Evolutionary conservation across 2,797 vertebrate species (phyloP).

Genomic region (Acanthurus leucopareius): DNA sequence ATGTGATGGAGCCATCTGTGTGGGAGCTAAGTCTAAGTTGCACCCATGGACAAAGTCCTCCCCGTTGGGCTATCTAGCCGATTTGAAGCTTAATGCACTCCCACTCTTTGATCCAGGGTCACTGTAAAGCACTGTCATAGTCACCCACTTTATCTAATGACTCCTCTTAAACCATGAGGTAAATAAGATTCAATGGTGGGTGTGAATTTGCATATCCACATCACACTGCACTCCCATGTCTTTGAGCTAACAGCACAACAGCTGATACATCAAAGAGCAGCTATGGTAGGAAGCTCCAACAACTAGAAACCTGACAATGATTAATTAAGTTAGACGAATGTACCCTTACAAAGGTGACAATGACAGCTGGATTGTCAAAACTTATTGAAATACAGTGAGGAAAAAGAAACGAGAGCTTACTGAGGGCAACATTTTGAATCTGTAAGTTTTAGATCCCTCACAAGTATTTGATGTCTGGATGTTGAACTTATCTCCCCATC

Average conservation of each 20-base stretch:
- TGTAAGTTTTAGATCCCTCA: slow-evolving; percentile 32
- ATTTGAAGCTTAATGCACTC: slow-evolving; percentile 32
- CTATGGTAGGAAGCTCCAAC: slow-evolving; percentile 3
- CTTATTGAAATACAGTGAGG: not conserved
- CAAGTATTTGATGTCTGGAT: slow-evolving; percentile 42
- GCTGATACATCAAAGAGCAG: slow-evolving; percentile 8
- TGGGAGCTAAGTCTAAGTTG: slow-evolving; percentile 53
- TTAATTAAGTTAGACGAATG: slow-evolving; percentile 37
- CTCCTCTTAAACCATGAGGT: slow-evolving; percentile 53
- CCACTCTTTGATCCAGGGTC: slow-evolving; percentile 57
- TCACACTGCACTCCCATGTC: not conserved
- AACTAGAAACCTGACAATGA: not conserved
- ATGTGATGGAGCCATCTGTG: slow-evolving; percentile 23
- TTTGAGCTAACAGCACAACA: slow-evolving; percentile 26
- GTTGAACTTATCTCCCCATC: slow-evolving; percentile 31
- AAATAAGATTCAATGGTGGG: slow-evolving; percentile 46
- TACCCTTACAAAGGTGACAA: slow-evolving; percentile 44
- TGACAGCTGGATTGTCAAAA: slow-evolving; percentile 11
- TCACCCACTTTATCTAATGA: slow-evolving; percentile 62
- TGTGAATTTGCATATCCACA: slow-evolving; percentile 50
- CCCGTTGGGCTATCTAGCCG: slow-evolving; percentile 11
- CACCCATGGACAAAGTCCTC: slow-evolving; percentile 42
- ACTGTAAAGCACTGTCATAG: slow-evolving; percentile 38
- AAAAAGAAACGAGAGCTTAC: slow-evolving; percentile 18
- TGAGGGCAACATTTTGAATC: slow-evolving; percentile 20